Evolutionary conservation across 2,888 invertebrate species (phyloP), one percentile per base, ranked within the genome.

Genomic region (Trypoxylon attenuatum): DNA sequence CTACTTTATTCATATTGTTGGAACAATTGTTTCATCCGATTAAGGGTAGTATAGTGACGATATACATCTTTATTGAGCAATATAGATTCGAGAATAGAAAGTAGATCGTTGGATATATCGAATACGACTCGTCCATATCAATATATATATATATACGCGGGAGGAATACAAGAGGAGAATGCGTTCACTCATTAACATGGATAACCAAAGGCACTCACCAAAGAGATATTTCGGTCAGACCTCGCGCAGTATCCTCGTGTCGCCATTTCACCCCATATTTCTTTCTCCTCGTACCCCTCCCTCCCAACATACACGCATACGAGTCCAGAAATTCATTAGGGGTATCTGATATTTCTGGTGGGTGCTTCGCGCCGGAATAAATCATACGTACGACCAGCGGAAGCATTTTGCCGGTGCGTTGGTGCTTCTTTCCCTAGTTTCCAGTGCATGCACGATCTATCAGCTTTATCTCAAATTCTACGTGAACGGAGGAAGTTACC

Each of bases 321-420:
- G 45, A 49, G 15, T 13, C 51, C 57, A 67, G 73, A 76, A 76
- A 76, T 84, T 84, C 84, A 84, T 84, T 84, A 84, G 80, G 80
- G 83, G 80, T 84, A 84, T 84, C 84, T 79, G 84, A 84, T 84
- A 84, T 84, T 84, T 84, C 84, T 84, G 81, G 82, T 83, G 80
- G 84, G 70, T 84, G 83, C 76, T 83, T 84, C 83, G 80, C 84
- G 79, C 78, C 72, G 71, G 76, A 80, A 84, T 84, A 84, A 84
- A 84, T 84, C 84, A 84, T 77, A 69, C 67, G 70, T 60, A 60
- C 49, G 65, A 57, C 51, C 54, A 58, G 63, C 62, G 77, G 61
- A 72, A 75, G 54, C 73, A 76, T 75, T 76, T 76, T 71, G 77
- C 73, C 76, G 72, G 64, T 60, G 72, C 69, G 66, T 38, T 65